These are phyloP conservation scores for Trissonchulus latispiculum DNA, from an alignment of 2,888 invertebrate genomes.

Conservation along the genomic window DNA sequence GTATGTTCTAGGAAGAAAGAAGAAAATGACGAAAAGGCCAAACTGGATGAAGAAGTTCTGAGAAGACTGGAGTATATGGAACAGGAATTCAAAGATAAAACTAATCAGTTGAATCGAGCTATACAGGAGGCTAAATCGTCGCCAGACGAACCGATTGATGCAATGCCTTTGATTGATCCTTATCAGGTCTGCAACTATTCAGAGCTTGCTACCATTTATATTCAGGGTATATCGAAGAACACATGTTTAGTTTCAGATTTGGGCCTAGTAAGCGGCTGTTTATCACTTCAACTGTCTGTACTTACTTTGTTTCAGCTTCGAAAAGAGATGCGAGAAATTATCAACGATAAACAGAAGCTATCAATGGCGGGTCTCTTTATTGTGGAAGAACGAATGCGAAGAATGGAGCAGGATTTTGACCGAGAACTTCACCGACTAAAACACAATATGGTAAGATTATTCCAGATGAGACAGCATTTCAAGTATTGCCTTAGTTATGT, in stretches of 20 bases:
- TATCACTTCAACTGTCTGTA: too few relatives aligned
- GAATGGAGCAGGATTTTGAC: slow-evolving; percentile 32
- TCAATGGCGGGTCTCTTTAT: slow-evolving; percentile 41
- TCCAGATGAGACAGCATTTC: too few relatives aligned
- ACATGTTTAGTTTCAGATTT: too few relatives aligned
- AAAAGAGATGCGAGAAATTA: slow-evolving; percentile 40
- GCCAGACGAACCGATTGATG: neutral
- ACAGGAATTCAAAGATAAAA: neutral
- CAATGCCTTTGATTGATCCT: neutral
- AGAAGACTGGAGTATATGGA: neutral
- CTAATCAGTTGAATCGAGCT: slow-evolving; percentile 30
- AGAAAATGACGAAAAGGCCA: too few relatives aligned
- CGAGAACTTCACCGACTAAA: slow-evolving; percentile 6
- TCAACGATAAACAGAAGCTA: slow-evolving; percentile 41
- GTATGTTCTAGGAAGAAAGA: too few relatives aligned
- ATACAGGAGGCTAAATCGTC: slow-evolving; percentile 37
- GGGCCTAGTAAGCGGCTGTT: too few relatives aligned
- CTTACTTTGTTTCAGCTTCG: slow-evolving; percentile 37
- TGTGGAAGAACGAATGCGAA: slow-evolving; percentile 39
- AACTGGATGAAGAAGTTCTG: neutral
- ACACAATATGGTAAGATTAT: slow-evolving; percentile 12
- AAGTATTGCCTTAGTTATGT: too few relatives aligned
- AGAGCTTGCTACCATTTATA: too few relatives aligned
- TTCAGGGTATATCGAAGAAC: too few relatives aligned
- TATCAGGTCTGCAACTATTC: too few relatives aligned